Evolutionary conservation across 2,888 invertebrate species (phyloP), one percentile per base, ranked within the genome.

Genomic region (Brachypterus glaber): DNA sequence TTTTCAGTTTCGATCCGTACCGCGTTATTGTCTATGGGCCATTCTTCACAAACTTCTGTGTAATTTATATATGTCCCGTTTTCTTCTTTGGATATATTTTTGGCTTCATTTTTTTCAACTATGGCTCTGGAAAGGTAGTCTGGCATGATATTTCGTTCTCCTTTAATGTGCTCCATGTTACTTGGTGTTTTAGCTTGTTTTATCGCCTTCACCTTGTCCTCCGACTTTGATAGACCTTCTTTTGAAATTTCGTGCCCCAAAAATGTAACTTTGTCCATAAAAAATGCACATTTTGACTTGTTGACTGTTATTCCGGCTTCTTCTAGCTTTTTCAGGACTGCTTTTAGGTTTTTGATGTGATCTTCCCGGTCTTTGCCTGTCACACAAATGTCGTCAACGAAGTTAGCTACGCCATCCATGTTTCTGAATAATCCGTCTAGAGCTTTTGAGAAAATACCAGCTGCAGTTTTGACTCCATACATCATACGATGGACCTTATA

Each of bases 231-330:
- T 30, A 46, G 35, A n/a, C 44, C 47, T 26, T 37, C 37, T 18
- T 31, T 37, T 15, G 18, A 11, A 4, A 53, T 43, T n/a, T 11
- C 17, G 29, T 51, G 48, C 2, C 57, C 55, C 11, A 64, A 43
- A 46, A 59, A 62, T 11, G 46, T 43, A 12, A 59, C 43, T 36
- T 54, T 39, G 1, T 49, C 27, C 42, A 54, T 38, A 18, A 54
- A 57, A 38, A 64, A 58, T 14, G 44, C 34, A 46, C 59, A 60
- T 40, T 63, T 62, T 11, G 47, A 37, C 17, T 30, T 30, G 13
- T 54, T 51, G 9, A 59, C 39, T 4, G 42, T 54, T 12, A 54
- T 42, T 3, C 54, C 56, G 18, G 52, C 45, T 2, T 52, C 39
- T 12, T 24, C 30, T n/a, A 47, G 47, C 24, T 43, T 49, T 3